Evolutionary conservation across 2,797 vertebrate species (phyloP).

Genomic region (Sebastes cheni): DNA sequence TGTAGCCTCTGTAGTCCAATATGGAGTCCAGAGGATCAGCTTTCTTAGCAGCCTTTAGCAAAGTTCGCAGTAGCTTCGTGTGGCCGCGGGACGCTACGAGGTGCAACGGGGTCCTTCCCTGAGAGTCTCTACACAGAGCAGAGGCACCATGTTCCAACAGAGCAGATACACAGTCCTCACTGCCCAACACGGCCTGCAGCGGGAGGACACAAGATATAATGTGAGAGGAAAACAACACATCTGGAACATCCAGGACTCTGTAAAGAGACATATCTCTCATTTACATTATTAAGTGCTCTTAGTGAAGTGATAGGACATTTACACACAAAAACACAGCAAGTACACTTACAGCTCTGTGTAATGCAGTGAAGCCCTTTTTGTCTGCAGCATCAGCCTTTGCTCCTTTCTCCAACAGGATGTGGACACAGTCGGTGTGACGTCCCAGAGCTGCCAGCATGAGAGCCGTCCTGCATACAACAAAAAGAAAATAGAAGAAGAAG

Average conservation of each 20-base stretch:
- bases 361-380: conserved; percentile 90
- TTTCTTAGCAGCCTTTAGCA: conserved; percentile 88
- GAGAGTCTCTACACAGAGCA: conserved; percentile 91
- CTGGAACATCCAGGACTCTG: background rate
- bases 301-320: background rate
- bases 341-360: conserved; percentile 86
- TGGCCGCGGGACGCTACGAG: conserved; percentile 92
- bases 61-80: conserved; percentile 82
- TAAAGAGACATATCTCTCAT: background rate
- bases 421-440: conserved; percentile 91
- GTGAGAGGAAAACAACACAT: background rate
- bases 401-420: conserved; percentile 95
- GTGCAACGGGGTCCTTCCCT: conserved; percentile 92
- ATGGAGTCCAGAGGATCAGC: conserved; percentile 88
- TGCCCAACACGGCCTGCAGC: conserved; percentile 89
- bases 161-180: conserved; percentile 89
- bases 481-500: background rate
- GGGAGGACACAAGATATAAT: background rate
- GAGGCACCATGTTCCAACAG: conserved; percentile 94
- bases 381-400: conserved; percentile 90
- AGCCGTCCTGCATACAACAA: conserved; percentile 83
- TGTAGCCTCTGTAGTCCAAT: conserved; percentile 93
- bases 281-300: background rate
- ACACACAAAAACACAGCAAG: background rate
- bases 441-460: conserved; percentile 95